Conservation (phyloP, 2,888 invertebrate species). For the Unio delphinus region DNA sequence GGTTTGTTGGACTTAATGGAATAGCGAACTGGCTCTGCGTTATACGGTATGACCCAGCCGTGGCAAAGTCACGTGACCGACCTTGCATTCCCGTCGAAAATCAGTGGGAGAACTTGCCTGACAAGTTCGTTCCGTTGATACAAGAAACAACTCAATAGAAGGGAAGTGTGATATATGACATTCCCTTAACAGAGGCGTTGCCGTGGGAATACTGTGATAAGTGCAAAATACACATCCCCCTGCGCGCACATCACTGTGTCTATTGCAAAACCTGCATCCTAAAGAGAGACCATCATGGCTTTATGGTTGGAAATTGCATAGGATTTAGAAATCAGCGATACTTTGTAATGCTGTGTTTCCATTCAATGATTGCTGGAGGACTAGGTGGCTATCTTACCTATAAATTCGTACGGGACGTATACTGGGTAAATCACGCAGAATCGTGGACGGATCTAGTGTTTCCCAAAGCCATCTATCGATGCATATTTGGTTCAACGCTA, state of each 20-base stretch:
- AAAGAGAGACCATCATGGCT: conserved; percentile 66
- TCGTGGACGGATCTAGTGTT: conserved; percentile 30
- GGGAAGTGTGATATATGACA: neutral
- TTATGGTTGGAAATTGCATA: conserved; percentile 55
- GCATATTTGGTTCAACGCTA: conserved; percentile 21
- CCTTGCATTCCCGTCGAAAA: conserved; percentile 7
- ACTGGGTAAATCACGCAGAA: conserved; percentile 11
- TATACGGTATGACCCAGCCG: conserved; percentile 21
- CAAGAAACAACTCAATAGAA: conserved; percentile 1
- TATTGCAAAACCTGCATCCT: conserved; percentile 58
- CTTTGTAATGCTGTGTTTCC: conserved; percentile 49
- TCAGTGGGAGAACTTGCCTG: conserved; percentile 16
- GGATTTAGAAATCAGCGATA: conserved; percentile 58
- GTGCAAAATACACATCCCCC: conserved; percentile 45
- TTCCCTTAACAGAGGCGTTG: too few species aligned
- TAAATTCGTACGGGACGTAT: conserved; percentile 24
- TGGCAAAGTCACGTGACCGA: conserved; percentile 12
- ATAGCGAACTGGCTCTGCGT: conserved; percentile 35
- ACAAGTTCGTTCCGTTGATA: conserved; percentile 10
- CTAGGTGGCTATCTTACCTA: conserved; percentile 29
- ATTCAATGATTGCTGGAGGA: conserved; percentile 27
- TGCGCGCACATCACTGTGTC: conserved; percentile 58
- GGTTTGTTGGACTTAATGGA: conserved; percentile 15
- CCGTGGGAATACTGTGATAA: conserved; percentile 36
- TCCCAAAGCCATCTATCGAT: conserved; percentile 28